phyloP scores from a whole-genome alignment of 1,140 invertebrate species.

The Megalopta genalis region DNA sequence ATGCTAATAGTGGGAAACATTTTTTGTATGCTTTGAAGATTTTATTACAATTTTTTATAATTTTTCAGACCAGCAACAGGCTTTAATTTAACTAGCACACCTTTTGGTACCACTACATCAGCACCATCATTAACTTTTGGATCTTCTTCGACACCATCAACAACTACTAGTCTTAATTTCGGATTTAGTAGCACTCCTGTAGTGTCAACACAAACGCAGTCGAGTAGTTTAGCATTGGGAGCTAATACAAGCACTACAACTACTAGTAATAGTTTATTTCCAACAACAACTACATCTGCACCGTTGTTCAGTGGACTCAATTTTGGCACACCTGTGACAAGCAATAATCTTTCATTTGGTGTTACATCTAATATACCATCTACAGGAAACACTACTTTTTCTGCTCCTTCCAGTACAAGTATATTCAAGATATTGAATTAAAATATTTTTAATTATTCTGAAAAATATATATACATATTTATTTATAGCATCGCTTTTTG shows the following conservation, averaged over 20 bases:
- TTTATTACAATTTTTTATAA: not conserved
- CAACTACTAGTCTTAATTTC: constrained; percentile 65
- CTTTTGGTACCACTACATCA: constrained; percentile 59
- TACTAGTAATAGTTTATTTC: constrained; percentile 58
- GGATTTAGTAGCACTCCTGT: constrained; percentile 62
- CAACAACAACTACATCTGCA: constrained; percentile 50
- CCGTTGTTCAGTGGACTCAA: constrained; percentile 53
- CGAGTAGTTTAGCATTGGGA: constrained; percentile 39
- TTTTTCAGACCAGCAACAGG: constrained; percentile 58
- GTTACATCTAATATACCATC: constrained; percentile 67
- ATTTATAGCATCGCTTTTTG: constrained; percentile 71
- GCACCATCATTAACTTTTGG: constrained; percentile 55
- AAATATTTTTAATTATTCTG: constrained; percentile 29
- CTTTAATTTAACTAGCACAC: constrained; percentile 55
- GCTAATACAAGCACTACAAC: constrained; percentile 55
- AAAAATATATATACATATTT: constrained; percentile 39
- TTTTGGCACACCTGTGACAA: constrained; percentile 62
- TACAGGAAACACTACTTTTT: constrained; percentile 69
- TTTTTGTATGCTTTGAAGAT: not conserved
- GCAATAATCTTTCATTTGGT: constrained; percentile 64
- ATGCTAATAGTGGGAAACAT: not conserved
- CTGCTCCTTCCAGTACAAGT: constrained; percentile 64
- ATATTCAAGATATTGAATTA: constrained; percentile 47
- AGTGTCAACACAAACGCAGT: constrained; percentile 41
- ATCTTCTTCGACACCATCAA: constrained; percentile 45